These are phyloP conservation scores for Danio tinwini DNA, from an alignment of 2,797 vertebrate genomes.

Conservation along the genomic window DNA sequence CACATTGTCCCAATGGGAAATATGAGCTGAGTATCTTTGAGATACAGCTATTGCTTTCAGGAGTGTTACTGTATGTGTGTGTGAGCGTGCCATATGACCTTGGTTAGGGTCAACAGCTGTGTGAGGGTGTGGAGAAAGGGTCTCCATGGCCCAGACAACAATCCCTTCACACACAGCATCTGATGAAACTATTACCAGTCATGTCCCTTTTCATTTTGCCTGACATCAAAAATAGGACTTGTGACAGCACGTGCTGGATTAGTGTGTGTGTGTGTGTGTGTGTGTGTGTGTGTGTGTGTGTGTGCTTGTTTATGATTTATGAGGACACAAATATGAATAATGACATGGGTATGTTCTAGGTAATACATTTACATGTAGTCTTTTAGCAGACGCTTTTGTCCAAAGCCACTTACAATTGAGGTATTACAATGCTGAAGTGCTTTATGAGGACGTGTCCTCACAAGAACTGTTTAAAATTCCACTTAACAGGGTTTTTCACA, in stretches of 20 bases:
- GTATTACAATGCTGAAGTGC: no score
- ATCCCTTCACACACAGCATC: conserved; percentile 41
- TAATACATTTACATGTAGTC: no score
- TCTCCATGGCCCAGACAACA: conserved; percentile 69
- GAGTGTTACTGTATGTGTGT: conserved; percentile 57
- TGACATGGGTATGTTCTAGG: no score
- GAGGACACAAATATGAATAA: no score
- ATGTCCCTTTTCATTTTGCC: conserved; percentile 11
- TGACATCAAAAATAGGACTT: conserved; percentile 49
- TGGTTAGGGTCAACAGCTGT: conserved; percentile 78
- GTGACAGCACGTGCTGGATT: conserved; percentile 22
- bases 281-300: no score
- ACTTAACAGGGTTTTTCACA: no score
- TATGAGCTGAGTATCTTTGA: conserved; percentile 70
- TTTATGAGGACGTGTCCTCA: no score
- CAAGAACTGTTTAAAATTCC: no score
- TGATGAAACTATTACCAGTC: conserved; percentile 25
- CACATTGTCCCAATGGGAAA: conserved; percentile 81
- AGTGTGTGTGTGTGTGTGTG: conserved; percentile 24
- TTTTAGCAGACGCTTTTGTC: no score
- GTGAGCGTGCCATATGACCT: conserved; percentile 73
- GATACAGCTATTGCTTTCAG: conserved; percentile 69
- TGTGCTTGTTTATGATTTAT: no score
- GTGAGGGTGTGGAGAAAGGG: conserved; percentile 71
- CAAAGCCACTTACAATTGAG: no score